Evolutionary conservation across 1,140 invertebrate genomes (phyloP), one percentile per base, ranked within the genome.

Genomic region (Ips typographus): DNA sequence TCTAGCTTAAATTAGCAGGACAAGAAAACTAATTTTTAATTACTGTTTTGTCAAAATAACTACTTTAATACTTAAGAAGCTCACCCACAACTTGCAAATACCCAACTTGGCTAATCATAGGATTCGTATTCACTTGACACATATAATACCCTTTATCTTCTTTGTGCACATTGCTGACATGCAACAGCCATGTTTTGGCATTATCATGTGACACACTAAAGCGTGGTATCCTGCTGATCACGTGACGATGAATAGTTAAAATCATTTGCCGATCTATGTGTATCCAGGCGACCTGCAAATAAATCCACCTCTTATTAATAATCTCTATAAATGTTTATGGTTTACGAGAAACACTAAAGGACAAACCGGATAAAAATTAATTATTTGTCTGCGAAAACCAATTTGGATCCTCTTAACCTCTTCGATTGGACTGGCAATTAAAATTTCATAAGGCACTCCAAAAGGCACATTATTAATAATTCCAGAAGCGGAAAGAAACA

Each of bases 221-320:
- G 65, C 94, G 84, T 6, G 92, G 89, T 78, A 95, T 89, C 61
- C 92, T 86, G 1, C 93, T 92, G 65, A 96, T 94, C 39, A 96
- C 92, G 78, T 95, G 92, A 47, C 91, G 89, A 80, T 96, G 93
- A 76, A 96, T 93, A 8, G 93, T 94, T 49, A 96, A 84, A 73
- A 96, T 91, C 93, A 95, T 94, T 82, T 95, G 91, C n/a, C 94
- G 86, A 78, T 95, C 93, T 73, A 96, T 94, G 80, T 96, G 94
- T 58, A 96, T 91, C 94, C 94, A 96, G 44, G 94, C 94, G 70
- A 95, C 93, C 94, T 96, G 82, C 6, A 84, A 84, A 22, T 22
- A 22, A 22, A 22, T 22, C 22, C 22, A 22, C 22, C 22, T 22
- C 44, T 6, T 6, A 47, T 6, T 22, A 22, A 22, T 22, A 22